Evolutionary conservation across 2,113 vertebrate species (phyloP), one percentile per base, ranked within the genome.

Genomic region (Strix aluco): DNA sequence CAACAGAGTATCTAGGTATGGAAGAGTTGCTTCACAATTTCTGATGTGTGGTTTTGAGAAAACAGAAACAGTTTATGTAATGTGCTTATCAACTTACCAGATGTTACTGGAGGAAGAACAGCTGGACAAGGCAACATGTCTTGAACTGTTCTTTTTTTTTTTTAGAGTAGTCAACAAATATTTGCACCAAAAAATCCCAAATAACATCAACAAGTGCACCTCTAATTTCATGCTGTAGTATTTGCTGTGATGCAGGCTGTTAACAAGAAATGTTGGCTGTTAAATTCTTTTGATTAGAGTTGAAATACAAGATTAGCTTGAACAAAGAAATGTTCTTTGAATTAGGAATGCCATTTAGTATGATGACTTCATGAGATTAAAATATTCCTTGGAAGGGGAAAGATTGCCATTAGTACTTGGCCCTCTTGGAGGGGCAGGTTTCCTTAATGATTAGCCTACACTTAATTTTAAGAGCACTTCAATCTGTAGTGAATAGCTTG

Each of bases 1-100:
- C 99, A 7, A 99, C 99, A 20, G 99, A 99, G 85, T 99, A 99
- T 44, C 98, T 99, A 55, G 99, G 99, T 99, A 99, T 97, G 98
- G 52, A 66, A 46, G 30, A 86, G 77, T 29, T 89, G 44, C 47
- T 62, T 62, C 54, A 17, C 27, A 10, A 1, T 73, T 17, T 52
- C 51, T 30, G 12, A 1, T 17, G 6, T 19, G 32, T 70, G 72
- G 13, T 58, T 59, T 42, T 30, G 57, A 30, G 30, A 15, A 44
- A 75, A 32, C 36, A 82, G 46, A 22, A 86, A 6, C 30, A 38
- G 29, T 51, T 81, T 23, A 5, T 51, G 38, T 13, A 19, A 32
- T 32, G 23, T 63, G 29, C 51, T 90, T 55, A 44, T 34, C 26
- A 72, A 7, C 20, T 90, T n/a, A 16, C 1, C 7, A 3, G 23